Base-by-base conservation (phyloP, 2,113 vertebrate species). In the Sterna hirundo region DNA sequence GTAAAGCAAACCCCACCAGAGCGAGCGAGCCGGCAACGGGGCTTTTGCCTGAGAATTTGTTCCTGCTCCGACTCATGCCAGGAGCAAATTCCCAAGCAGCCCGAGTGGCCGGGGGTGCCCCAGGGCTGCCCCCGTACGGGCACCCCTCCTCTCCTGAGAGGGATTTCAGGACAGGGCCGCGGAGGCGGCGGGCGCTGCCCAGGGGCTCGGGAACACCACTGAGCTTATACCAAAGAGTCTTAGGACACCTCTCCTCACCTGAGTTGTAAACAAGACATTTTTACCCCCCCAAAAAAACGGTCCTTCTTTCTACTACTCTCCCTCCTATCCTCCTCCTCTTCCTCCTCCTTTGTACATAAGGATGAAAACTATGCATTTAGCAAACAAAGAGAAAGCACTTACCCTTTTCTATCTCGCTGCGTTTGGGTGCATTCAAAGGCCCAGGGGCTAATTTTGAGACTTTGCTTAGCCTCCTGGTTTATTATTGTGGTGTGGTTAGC, bases 321-420 rank as follows among this genome's bases (percentile, higher is more conserved):
- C 95, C 78, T 97, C 68, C 91, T 95, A 68, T 91, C 88, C 83
- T 96, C 72, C 88, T 94, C 91, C 93, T 97, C 94, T 68, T 96
- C 86, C 85, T 94, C 95, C 96, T 97, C 94, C 97, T 98, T 97
- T 98, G 97, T 98, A 98, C 97, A 96, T 97, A 97, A 97, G 96
- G 97, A 96, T 97, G 97, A 98, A 98, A 98, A 98, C 98, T 99
- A 99, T 99, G 99, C 99, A 99, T 99, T 98, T 99, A 98, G 98
- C 98, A 98, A 99, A 98, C 98, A 98, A 99, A 99, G 99, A 99
- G 99, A 99, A 99, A 99, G 99, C 99, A 99, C 99, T 98, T 98
- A 97, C 96, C 98, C 94, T 98, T 98, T 98, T 98, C 96, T 97
- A 97, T 97, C 97, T 96, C 86, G 94, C 93, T 97, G 94, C 57